phyloP scores from a whole-genome alignment of 2,888 invertebrate genomes.

The Eucriotettix oculatus region DNA sequence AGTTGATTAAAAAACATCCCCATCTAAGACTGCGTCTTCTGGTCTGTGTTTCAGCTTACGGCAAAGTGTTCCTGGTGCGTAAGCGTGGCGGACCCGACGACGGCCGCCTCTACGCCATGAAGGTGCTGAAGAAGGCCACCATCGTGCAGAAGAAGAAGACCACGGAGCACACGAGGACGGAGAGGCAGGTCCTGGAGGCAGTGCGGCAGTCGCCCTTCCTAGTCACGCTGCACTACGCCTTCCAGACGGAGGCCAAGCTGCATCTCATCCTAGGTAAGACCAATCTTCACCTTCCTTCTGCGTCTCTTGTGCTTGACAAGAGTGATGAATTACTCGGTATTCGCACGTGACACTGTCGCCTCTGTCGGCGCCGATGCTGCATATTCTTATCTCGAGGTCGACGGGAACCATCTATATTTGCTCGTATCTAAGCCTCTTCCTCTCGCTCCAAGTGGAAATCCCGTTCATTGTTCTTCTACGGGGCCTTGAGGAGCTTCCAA shows the following conservation, averaged over 20 bases:
- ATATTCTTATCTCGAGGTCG: too few species aligned
- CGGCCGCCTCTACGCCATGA: conserved; percentile 92
- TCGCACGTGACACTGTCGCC: too few species aligned
- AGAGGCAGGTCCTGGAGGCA: conserved; percentile 89
- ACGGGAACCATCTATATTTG: too few species aligned
- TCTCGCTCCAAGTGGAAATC: too few species aligned
- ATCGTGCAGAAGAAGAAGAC: conserved; percentile 91
- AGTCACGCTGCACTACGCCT: conserved; percentile 93
- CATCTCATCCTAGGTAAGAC: conserved; percentile 92
- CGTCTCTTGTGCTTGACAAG: not conserved
- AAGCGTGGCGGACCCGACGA: conserved; percentile 76
- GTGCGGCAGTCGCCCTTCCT: conserved; percentile 90
- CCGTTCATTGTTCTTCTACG: too few species aligned
- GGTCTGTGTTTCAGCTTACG: conserved; percentile 61
- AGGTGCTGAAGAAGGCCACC: conserved; percentile 88
- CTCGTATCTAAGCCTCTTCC: too few species aligned
- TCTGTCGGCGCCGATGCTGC: too few species aligned
- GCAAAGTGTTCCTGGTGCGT: conserved; percentile 88
- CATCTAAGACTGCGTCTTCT: too few species aligned
- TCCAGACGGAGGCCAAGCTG: conserved; percentile 92
- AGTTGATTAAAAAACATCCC: too few species aligned
- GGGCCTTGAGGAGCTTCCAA: too few species aligned
- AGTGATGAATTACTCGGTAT: too few species aligned
- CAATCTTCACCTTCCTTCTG: too few species aligned
- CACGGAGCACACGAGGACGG: conserved; percentile 92